A percentile compares a stretch with the other conserved stretches of the same genome.
Conservation (phyloP, 2,888 invertebrate genomes). For the Ornithoptera alexandrae region DNA sequence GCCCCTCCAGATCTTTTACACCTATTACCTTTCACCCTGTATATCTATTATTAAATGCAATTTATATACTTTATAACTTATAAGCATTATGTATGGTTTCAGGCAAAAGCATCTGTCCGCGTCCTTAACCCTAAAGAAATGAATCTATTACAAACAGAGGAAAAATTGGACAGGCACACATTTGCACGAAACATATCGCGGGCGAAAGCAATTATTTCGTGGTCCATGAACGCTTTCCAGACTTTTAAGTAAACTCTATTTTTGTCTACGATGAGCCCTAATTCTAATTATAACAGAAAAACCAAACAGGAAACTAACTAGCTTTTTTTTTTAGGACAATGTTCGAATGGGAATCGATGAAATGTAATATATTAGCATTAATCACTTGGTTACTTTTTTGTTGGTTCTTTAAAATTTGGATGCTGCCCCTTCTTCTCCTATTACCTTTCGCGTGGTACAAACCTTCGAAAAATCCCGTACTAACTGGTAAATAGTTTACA, state of each 20-base stretch:
- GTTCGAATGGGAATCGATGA: conserved; percentile 96
- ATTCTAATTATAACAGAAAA: not conserved
- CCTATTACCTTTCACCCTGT: too few relatives aligned
- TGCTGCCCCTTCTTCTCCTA: conserved; percentile 91
- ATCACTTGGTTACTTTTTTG: conserved; percentile 90
- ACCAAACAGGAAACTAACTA: not conserved
- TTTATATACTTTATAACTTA: too few relatives aligned
- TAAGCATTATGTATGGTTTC: conserved; percentile 5
- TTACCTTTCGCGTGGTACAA: conserved; percentile 84
- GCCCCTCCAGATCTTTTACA: too few relatives aligned
- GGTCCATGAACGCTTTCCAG: conserved; percentile 88
- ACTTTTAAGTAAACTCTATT: conserved; percentile 86
- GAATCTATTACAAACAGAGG: conserved; percentile 91
- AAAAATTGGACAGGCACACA: conserved; percentile 94
- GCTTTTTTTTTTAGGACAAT: conserved; percentile 82
- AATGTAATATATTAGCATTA: conserved; percentile 89
- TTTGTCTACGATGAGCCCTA: not conserved
- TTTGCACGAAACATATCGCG: conserved; percentile 94
- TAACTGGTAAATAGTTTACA: conserved; percentile 5
- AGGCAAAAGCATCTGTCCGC: conserved; percentile 86
- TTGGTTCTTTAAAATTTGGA: conserved; percentile 95
- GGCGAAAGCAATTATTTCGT: conserved; percentile 89
- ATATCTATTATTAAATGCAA: too few relatives aligned
- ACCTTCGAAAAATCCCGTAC: conserved; percentile 36
- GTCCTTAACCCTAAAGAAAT: conserved; percentile 96